Evolutionary conservation across 2,888 invertebrate genomes (phyloP).

Genomic region (Parnassius orleans): DNA sequence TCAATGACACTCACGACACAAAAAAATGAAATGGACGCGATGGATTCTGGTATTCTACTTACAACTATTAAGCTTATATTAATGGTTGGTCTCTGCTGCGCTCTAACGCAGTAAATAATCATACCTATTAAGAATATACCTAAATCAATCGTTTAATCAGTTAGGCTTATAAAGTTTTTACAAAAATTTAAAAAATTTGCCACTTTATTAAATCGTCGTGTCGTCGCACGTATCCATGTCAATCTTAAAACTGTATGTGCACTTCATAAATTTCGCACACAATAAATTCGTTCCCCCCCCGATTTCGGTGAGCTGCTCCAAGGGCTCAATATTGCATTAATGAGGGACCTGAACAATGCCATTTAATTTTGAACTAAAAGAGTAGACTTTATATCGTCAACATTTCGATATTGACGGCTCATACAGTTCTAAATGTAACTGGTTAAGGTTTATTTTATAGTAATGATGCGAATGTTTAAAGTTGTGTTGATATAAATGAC

Average conservation of each 20-base stretch:
- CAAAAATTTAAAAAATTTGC: background rate
- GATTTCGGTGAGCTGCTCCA: constrained; percentile 44
- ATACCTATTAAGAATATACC: too few relatives aligned
- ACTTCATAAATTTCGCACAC: constrained; percentile 69
- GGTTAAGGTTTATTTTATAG: constrained; percentile 41
- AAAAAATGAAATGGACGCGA: too few relatives aligned
- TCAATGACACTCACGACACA: too few relatives aligned
- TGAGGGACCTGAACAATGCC: constrained; percentile 72
- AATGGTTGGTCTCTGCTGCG: too few relatives aligned
- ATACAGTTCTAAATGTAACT: constrained; percentile 26
- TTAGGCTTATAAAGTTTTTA: too few relatives aligned
- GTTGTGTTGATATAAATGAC: constrained; percentile 35
- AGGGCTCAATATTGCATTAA: constrained; percentile 75
- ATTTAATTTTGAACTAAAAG: constrained; percentile 74
- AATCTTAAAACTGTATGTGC: constrained; percentile 23
- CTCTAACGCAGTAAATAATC: too few relatives aligned
- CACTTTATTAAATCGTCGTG: background rate
- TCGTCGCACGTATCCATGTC: constrained; percentile 22
- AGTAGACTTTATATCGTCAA: constrained; percentile 50
- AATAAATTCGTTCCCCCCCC: constrained; percentile 59
- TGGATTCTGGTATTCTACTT: too few relatives aligned
- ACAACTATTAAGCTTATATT: too few relatives aligned
- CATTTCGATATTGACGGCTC: constrained; percentile 24
- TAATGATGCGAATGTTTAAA: constrained; percentile 22
- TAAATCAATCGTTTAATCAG: too few relatives aligned